Percentiles rank a stretch among this genome's conserved stretches.
Conservation (phyloP, 2,797 vertebrate species). For the Hozukius guyotensis region DNA sequence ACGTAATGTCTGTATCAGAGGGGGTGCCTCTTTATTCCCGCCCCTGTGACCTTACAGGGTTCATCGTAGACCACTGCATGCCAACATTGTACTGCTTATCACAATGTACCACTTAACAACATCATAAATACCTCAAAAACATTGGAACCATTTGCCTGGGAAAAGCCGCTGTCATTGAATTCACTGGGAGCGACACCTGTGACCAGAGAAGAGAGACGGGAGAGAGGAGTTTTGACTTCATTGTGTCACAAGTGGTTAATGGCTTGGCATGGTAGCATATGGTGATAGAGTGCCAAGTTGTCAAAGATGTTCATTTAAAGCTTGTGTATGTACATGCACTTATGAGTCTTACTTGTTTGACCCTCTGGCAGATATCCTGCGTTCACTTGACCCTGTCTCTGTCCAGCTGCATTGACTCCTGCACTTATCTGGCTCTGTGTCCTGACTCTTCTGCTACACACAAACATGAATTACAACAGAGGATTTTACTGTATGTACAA, state of each 20-base stretch:
- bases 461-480: background rate
- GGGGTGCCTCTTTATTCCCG: too few relatives aligned
- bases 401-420: background rate
- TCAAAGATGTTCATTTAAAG: background rate
- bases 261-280: background rate
- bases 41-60: background rate
- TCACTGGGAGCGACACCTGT: constrained; percentile 47
- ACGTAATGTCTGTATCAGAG: background rate
- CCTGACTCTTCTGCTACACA: constrained; percentile 59
- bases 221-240: background rate
- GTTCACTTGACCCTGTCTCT: constrained; percentile 56
- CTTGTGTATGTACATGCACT: background rate
- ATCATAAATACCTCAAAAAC: constrained; percentile 42
- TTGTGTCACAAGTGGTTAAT: background rate
- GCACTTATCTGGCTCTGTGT: constrained; percentile 55
- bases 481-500: background rate
- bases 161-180: constrained; percentile 29
- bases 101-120: background rate
- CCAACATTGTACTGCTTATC: background rate
- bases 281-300: background rate
- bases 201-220: background rate
- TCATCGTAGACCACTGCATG: background rate
- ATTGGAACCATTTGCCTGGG: constrained; percentile 3
- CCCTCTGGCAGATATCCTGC: constrained; percentile 55
- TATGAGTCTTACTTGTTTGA: constrained; percentile 44